Percentiles rank a stretch among this genome's conserved stretches.
These are phyloP conservation scores for Pocillopora grandis DNA, from an alignment of 92 coral and sea anemone species.

Conservation along the genomic window DNA sequence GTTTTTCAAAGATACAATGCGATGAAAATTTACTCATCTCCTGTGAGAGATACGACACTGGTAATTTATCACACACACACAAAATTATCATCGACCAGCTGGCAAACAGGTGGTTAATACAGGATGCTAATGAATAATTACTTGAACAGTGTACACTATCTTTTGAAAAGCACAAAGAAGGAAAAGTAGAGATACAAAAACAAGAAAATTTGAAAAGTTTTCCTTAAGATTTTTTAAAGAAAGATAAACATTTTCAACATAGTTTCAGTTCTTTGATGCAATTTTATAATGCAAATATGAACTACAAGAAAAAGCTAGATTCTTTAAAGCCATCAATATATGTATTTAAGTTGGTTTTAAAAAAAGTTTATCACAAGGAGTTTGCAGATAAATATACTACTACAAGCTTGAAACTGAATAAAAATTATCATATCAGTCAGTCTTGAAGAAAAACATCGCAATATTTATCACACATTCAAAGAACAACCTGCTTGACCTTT, in stretches of 20 bases:
- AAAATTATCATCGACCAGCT: background rate
- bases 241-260: too few species aligned
- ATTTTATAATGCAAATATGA: too few species aligned
- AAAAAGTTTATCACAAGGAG: too few species aligned
- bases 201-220: background rate
- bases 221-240: background rate
- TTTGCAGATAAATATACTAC: too few species aligned
- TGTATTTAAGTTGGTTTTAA: too few species aligned
- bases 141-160: conserved; percentile 2
- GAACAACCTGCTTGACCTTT: background rate
- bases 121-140: conserved; percentile 1
- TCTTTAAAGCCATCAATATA: too few species aligned
- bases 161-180: background rate
- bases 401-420: background rate
- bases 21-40: too few species aligned
- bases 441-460: background rate
- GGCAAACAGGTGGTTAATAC: conserved; percentile 9
- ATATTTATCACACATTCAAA: background rate
- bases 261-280: too few species aligned
- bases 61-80: background rate
- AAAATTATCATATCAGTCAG: background rate
- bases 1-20: too few species aligned
- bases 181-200: background rate
- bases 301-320: too few species aligned
- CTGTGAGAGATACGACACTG: background rate